phyloP scores from a whole-genome alignment of 1,140 invertebrate genomes.

The Gryon sp. region DNA sequence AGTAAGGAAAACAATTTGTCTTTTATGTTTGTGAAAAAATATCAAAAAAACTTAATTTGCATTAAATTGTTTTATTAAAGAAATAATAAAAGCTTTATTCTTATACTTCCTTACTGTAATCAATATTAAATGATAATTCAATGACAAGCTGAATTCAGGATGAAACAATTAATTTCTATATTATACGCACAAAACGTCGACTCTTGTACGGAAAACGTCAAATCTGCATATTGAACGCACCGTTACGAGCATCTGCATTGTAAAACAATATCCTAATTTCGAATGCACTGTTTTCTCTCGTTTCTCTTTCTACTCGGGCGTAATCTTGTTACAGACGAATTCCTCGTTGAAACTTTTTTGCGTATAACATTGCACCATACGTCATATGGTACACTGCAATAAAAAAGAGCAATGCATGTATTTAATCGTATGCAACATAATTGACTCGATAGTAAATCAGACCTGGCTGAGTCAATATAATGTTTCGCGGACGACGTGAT shows the following conservation, averaged over 20 bases:
- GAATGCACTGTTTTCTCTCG: slow-evolving; percentile 10
- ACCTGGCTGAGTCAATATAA: slow-evolving; percentile 14
- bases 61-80: too few relatives aligned
- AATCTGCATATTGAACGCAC: slow-evolving; percentile 31
- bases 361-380: background rate
- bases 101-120: too few relatives aligned
- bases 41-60: too few relatives aligned
- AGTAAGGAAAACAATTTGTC: too few relatives aligned
- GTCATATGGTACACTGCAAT: too few relatives aligned
- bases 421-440: slow-evolving; percentile 11
- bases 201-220: slow-evolving; percentile 6
- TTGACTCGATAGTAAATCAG: slow-evolving; percentile 4
- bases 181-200: background rate
- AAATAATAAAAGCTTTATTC: too few relatives aligned
- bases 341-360: background rate
- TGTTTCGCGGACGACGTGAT: slow-evolving; percentile 5
- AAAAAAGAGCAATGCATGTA: background rate
- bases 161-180: slow-evolving; percentile 31
- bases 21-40: too few relatives aligned
- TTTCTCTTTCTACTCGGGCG: slow-evolving; percentile 16
- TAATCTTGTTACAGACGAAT: slow-evolving; percentile 15
- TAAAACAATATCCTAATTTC: slow-evolving; percentile 42
- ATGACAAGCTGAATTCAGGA: slow-evolving; percentile 9
- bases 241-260: slow-evolving; percentile 40
- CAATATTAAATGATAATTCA: too few relatives aligned